phyloP scores from a whole-genome alignment of 2,797 vertebrate species.

The Gadopsis bispinosus region DNA sequence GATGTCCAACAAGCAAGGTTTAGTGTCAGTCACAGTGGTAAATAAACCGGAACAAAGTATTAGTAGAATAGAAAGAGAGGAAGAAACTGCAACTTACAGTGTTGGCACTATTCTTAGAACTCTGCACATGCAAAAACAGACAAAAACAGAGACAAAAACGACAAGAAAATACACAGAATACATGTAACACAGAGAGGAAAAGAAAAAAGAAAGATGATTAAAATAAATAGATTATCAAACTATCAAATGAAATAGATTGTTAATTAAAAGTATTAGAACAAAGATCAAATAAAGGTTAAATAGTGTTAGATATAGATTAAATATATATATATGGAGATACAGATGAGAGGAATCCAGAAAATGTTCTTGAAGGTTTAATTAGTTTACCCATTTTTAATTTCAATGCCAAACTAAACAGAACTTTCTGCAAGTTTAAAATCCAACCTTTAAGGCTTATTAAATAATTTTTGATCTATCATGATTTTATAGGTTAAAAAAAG shows the following conservation, averaged over 20 bases:
- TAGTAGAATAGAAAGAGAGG: constrained; percentile 70
- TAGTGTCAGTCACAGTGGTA: constrained; percentile 70
- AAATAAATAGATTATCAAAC: constrained; percentile 82
- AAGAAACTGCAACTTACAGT: constrained; percentile 92
- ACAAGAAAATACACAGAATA: constrained; percentile 88
- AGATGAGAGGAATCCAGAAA: constrained; percentile 48
- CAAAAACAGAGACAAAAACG: constrained; percentile 88
- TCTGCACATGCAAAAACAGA: constrained; percentile 97
- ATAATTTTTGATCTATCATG: not conserved
- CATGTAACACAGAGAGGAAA: constrained; percentile 81
- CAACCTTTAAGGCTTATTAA: not conserved
- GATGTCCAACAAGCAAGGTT: constrained; percentile 73
- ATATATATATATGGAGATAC: constrained; percentile 30
- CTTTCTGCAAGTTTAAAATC: not conserved
- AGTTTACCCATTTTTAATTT: not conserved
- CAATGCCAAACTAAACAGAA: constrained; percentile 6
- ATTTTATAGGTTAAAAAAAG: constrained; percentile 10
- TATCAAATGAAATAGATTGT: constrained; percentile 61
- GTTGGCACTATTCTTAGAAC: constrained; percentile 99
- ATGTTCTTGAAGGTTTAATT: constrained; percentile 35
- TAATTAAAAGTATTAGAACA: constrained; percentile 57
- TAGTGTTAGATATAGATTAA: constrained; percentile 46
- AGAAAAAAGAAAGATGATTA: constrained; percentile 75
- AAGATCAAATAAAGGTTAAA: constrained; percentile 51
- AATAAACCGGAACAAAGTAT: constrained; percentile 63